Percentiles rank a stretch among this genome's conserved stretches.
Evolutionary conservation across 2,113 vertebrate species (phyloP).

Genomic region (Synodontis membranacea): DNA sequence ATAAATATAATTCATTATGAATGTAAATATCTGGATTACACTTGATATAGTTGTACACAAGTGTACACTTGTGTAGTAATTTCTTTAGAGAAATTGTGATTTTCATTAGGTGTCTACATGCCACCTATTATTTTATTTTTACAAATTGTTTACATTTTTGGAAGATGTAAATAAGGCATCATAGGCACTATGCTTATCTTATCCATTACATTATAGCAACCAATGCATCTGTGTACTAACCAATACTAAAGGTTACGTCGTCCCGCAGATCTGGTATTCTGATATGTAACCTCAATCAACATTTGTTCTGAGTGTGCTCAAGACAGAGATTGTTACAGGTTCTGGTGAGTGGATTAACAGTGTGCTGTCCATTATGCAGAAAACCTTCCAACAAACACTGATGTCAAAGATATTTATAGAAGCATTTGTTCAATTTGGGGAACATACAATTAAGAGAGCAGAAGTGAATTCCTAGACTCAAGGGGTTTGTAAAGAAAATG

Average conservation of each 20-base stretch:
- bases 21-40: not conserved
- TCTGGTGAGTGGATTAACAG: conserved; percentile 23
- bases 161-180: not conserved
- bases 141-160: not conserved
- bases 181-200: not conserved
- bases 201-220: not conserved
- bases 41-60: not conserved
- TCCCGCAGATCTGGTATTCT: not conserved
- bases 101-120: not conserved
- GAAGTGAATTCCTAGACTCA: conserved; percentile 1
- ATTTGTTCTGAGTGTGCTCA: not conserved
- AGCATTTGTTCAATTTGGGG: conserved; percentile 15
- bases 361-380: conserved; percentile 9
- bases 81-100: not conserved
- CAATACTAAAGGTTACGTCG: not conserved
- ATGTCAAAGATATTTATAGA: conserved; percentile 26
- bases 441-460: not conserved
- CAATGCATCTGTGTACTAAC: not conserved
- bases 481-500: conserved; percentile 5
- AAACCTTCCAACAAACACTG: conserved; percentile 26
- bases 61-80: not conserved
- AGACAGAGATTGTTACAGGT: not conserved
- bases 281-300: not conserved
- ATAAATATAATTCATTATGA: not conserved
- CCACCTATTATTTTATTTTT: too few relatives aligned